Conservation (phyloP, 2,113 vertebrate genomes). For the Hippoglossus stenolepis region DNA sequence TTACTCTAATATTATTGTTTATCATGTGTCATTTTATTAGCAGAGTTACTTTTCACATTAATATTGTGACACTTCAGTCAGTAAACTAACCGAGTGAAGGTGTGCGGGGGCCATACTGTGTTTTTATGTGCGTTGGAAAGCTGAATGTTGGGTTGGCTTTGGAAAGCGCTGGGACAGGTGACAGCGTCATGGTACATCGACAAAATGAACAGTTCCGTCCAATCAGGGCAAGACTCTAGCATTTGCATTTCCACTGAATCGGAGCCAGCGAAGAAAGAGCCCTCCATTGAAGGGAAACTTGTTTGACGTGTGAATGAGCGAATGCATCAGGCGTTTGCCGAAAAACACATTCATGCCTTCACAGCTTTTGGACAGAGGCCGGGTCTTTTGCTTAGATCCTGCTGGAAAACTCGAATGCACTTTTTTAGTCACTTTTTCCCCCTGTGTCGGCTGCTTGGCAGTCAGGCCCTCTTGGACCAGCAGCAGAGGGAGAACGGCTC, state of each 20-base stretch:
- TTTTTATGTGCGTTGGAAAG: slow-evolving; percentile 22
- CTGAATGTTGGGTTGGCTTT: slow-evolving; percentile 31
- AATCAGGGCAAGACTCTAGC: slow-evolving; percentile 45
- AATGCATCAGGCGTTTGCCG: slow-evolving; percentile 52
- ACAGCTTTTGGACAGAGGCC: slow-evolving; percentile 47
- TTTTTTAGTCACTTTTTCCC: slow-evolving; percentile 66
- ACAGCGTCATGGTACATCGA: slow-evolving; percentile 63
- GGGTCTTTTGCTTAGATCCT: slow-evolving; percentile 49
- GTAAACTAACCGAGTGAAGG: slow-evolving; percentile 13
- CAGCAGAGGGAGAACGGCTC: slow-evolving; percentile 9
- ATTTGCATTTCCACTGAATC: slow-evolving; percentile 67
- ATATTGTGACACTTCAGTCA: not conserved
- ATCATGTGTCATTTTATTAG: no score
- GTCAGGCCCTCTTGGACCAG: slow-evolving; percentile 23
- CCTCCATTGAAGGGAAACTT: slow-evolving; percentile 60
- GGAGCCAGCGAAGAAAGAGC: slow-evolving; percentile 40
- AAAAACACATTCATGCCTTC: slow-evolving; percentile 65
- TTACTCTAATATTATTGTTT: no score
- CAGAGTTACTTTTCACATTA: not conserved
- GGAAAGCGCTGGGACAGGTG: slow-evolving; percentile 40
- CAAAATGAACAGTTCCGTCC: slow-evolving; percentile 52
- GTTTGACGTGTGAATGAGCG: slow-evolving; percentile 67
- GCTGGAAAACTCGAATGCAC: slow-evolving; percentile 57
- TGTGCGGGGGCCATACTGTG: slow-evolving; percentile 2
- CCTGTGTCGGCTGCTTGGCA: slow-evolving; percentile 42